These are phyloP conservation scores for Okapia johnstoni DNA, from an alignment of 2,113 vertebrate genomes.

Conservation along the genomic window DNA sequence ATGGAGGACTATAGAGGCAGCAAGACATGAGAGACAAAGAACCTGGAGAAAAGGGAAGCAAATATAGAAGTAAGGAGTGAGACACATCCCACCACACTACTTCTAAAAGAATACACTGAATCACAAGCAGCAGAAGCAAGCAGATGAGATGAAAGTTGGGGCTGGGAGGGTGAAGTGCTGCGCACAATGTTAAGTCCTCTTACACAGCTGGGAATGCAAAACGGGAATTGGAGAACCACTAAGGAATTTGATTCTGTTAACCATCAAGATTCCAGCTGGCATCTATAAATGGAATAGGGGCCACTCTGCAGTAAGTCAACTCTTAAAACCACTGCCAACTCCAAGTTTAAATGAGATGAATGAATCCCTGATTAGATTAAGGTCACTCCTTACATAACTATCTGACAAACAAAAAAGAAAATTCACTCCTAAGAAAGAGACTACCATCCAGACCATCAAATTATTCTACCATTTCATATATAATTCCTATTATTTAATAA, in stretches of 20 bases:
- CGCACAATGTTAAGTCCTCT: neutral
- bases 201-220: neutral
- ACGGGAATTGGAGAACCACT: neutral
- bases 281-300: neutral
- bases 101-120: neutral
- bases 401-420: neutral
- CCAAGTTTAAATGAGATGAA: neutral
- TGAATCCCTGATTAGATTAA: neutral
- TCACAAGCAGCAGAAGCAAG: neutral
- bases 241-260: neutral
- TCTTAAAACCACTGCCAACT: neutral
- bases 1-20: neutral
- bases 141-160: neutral
- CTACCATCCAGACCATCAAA: neutral
- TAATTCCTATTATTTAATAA: neutral
- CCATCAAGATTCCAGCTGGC: neutral
- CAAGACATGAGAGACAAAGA: neutral
- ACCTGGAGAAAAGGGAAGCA: neutral
- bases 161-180: neutral
- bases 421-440: neutral
- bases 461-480: neutral
- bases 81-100: neutral
- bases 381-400: neutral
- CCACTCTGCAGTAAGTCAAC: neutral
- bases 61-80: neutral